Evolutionary conservation across 1,140 invertebrate species (phyloP).

Genomic region (Zaprionus ghesquierei): DNA sequence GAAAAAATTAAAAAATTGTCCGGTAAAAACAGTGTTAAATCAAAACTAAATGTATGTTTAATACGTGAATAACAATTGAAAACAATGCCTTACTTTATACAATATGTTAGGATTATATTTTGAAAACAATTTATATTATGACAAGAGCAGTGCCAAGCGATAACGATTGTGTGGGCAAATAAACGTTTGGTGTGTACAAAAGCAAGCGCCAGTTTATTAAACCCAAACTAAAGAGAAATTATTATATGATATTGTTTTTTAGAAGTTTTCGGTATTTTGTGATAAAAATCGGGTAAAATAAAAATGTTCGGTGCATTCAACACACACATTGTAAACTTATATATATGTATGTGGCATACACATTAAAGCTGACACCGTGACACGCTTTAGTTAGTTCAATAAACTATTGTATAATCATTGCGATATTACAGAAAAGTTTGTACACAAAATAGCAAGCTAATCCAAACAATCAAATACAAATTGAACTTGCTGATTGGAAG

Average conservation of each 20-base stretch:
- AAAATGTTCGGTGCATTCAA: slow-evolving; percentile 14
- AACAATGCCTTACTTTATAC: background rate
- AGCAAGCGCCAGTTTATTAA: slow-evolving; percentile 32
- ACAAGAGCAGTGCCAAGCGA: slow-evolving; percentile 4
- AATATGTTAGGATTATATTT: background rate
- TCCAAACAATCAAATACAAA: background rate
- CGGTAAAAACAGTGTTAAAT: slow-evolving; percentile 62
- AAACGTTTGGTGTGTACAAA: slow-evolving; percentile 38
- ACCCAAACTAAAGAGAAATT: background rate
- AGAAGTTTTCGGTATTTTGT: background rate
- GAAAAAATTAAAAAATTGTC: slow-evolving; percentile 60
- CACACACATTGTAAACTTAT: slow-evolving; percentile 17
- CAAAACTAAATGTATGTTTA: slow-evolving; percentile 50
- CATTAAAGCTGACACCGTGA: slow-evolving; percentile 33
- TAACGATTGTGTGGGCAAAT: slow-evolving; percentile 37
- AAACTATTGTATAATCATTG: background rate
- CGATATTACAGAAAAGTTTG: background rate
- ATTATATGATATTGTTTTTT: background rate
- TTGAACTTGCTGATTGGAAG: background rate
- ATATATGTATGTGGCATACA: slow-evolving; percentile 38
- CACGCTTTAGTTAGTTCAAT: background rate
- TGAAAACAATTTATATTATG: slow-evolving; percentile 14
- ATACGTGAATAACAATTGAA: slow-evolving; percentile 5
- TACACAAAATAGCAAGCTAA: background rate
- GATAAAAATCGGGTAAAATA: background rate